phyloP scores from a whole-genome alignment of 2,888 invertebrate species.

The Eubasilissa splendida region DNA sequence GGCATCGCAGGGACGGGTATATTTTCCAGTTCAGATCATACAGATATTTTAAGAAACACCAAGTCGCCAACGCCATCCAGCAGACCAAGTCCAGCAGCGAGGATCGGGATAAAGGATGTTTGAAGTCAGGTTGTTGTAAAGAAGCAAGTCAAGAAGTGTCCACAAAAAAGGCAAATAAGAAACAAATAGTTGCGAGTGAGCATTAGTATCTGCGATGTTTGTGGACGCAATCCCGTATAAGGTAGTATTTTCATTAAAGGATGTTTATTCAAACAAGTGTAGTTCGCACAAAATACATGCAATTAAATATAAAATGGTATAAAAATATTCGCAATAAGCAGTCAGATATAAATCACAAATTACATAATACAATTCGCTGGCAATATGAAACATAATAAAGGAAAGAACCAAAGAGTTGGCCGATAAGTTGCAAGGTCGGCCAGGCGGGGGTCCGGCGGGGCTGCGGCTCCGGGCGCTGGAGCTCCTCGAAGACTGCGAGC shows the following conservation, averaged over 20 bases:
- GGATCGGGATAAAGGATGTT: neutral
- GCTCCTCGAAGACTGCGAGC: slow-evolving; percentile 65
- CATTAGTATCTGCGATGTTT: slow-evolving; percentile 24
- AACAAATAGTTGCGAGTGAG: neutral
- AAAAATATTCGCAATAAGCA: slow-evolving; percentile 18
- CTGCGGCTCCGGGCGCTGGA: slow-evolving; percentile 27
- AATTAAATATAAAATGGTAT: neutral
- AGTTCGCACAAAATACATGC: slow-evolving; percentile 11
- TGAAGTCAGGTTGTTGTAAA: slow-evolving; percentile 7
- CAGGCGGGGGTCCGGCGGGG: slow-evolving; percentile 33
- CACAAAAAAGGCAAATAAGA: slow-evolving; percentile 24
- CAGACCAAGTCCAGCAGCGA: neutral
- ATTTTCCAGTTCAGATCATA: no score
- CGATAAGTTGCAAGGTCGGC: slow-evolving; percentile 38
- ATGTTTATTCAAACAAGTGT: slow-evolving; percentile 18
- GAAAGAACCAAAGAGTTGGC: slow-evolving; percentile 14
- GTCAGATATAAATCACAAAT: neutral
- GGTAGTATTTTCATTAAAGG: neutral
- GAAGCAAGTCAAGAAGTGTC: slow-evolving; percentile 17
- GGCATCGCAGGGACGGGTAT: no score
- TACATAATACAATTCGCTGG: slow-evolving; percentile 31
- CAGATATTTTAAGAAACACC: neutral
- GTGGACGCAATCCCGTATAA: slow-evolving; percentile 17
- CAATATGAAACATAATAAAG: slow-evolving; percentile 14
- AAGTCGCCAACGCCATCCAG: neutral